These are phyloP conservation scores for Morpho deidamia DNA, from an alignment of 2,888 invertebrate genomes.

Conservation along the genomic window DNA sequence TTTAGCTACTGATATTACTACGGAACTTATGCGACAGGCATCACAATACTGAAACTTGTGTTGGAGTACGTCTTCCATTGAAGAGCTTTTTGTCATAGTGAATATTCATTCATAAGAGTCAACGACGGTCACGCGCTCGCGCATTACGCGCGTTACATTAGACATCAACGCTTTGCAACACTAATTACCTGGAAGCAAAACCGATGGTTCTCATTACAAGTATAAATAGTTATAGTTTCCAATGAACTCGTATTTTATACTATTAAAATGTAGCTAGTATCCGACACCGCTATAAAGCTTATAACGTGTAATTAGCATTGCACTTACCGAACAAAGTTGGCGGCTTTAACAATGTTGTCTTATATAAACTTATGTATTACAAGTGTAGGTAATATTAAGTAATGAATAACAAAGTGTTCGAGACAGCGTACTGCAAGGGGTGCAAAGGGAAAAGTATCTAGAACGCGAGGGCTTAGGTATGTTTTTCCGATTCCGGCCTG, in stretches of 20 bases:
- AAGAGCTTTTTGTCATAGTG: conserved; percentile 34
- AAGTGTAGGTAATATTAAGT: conserved; percentile 44
- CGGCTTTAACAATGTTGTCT: conserved; percentile 12
- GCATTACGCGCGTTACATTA: conserved; percentile 38
- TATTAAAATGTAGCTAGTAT: conserved; percentile 9
- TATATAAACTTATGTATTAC: conserved; percentile 15
- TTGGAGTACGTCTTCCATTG: conserved; percentile 17
- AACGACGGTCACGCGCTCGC: conserved; percentile 34
- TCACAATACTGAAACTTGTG: conserved; percentile 49
- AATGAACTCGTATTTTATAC: conserved; percentile 8
- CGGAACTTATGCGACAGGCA: conserved; percentile 27
- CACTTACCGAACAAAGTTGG: conserved; percentile 11
- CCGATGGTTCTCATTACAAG: conserved; percentile 15
- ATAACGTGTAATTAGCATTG: conserved; percentile 17
- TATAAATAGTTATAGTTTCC: conserved; percentile 11
- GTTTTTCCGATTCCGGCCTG: conserved; percentile 38
- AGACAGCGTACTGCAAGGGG: conserved; percentile 20
- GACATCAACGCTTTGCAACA: conserved; percentile 42
- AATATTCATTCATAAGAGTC: conserved; percentile 38
- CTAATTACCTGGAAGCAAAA: conserved; percentile 25
- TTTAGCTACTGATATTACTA: no score
- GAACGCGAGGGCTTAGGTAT: conserved; percentile 32
- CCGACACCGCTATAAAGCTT: conserved; percentile 11
- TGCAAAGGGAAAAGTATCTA: conserved; percentile 42
- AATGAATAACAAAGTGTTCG: conserved; percentile 60